phyloP scores from a whole-genome alignment of 2,113 vertebrate species.

The Ceyx margarethae region DNA sequence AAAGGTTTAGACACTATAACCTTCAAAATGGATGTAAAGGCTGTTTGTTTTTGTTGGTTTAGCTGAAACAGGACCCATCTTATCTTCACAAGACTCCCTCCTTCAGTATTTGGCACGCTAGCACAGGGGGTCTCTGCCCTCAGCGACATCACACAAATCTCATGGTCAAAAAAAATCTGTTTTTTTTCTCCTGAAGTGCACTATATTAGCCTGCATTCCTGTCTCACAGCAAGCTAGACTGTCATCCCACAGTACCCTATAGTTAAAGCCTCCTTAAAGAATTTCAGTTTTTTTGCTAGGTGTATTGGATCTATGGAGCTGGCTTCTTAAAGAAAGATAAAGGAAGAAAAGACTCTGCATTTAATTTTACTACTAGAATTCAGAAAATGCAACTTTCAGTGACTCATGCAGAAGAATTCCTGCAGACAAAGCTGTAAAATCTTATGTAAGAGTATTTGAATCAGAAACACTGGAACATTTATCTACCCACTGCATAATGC shows the following conservation, averaged over 20 bases:
- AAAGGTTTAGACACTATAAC: too few relatives aligned
- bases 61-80: too few relatives aligned
- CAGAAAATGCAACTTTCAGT: not conserved
- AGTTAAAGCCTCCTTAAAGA: not conserved
- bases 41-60: too few relatives aligned
- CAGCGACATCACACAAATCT: too few relatives aligned
- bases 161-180: too few relatives aligned
- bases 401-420: not conserved
- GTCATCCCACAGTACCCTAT: not conserved
- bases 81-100: too few relatives aligned
- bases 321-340: not conserved
- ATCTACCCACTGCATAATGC: not conserved
- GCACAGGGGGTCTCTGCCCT: too few relatives aligned
- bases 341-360: not conserved
- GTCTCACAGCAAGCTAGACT: too few relatives aligned
- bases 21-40: too few relatives aligned
- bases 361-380: not conserved
- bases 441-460: not conserved
- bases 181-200: too few relatives aligned
- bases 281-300: not conserved
- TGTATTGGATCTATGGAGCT: not conserved
- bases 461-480: not conserved
- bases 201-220: too few relatives aligned
- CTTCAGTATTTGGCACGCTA: too few relatives aligned
- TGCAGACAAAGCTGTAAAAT: not conserved